phyloP scores from a whole-genome alignment of 1,140 invertebrate genomes.

The Drosophila pruinosa region DNA sequence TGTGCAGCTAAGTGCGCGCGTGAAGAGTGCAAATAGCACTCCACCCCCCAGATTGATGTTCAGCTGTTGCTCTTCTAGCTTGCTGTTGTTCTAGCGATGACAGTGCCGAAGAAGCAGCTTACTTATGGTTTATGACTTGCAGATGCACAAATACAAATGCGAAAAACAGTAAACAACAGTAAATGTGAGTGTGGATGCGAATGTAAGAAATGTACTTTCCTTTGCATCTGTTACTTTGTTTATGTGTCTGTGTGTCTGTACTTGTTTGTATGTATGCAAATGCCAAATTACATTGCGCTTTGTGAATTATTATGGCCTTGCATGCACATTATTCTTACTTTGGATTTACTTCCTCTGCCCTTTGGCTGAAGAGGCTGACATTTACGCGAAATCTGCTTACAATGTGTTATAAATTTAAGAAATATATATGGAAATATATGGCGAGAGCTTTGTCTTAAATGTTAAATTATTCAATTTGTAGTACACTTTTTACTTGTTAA shows the following conservation, averaged over 20 bases:
- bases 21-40: neutral
- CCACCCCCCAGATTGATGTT: slow-evolving; percentile 22
- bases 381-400: slow-evolving; percentile 70
- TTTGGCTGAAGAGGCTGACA: slow-evolving; percentile 19
- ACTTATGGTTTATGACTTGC: slow-evolving; percentile 38
- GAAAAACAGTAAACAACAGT: no score
- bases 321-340: slow-evolving; percentile 37
- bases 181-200: neutral
- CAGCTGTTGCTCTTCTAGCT: slow-evolving; percentile 7
- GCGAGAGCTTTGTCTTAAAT: neutral
- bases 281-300: slow-evolving; percentile 63
- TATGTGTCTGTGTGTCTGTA: neutral
- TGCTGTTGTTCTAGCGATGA: slow-evolving; percentile 16
- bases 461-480: no score
- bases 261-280: slow-evolving; percentile 18
- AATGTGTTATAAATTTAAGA: slow-evolving; percentile 66
- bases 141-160: slow-evolving; percentile 1
- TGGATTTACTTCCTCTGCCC: slow-evolving; percentile 15
- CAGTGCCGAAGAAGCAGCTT: slow-evolving; percentile 22
- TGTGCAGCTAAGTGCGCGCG: neutral
- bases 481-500: no score
- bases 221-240: slow-evolving; percentile 4
- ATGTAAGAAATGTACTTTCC: neutral
- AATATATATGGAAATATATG: neutral
- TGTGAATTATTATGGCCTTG: slow-evolving; percentile 73